Evolutionary conservation across 2,797 vertebrate genomes (phyloP).

Genomic region (Trematomus bernacchii): DNA sequence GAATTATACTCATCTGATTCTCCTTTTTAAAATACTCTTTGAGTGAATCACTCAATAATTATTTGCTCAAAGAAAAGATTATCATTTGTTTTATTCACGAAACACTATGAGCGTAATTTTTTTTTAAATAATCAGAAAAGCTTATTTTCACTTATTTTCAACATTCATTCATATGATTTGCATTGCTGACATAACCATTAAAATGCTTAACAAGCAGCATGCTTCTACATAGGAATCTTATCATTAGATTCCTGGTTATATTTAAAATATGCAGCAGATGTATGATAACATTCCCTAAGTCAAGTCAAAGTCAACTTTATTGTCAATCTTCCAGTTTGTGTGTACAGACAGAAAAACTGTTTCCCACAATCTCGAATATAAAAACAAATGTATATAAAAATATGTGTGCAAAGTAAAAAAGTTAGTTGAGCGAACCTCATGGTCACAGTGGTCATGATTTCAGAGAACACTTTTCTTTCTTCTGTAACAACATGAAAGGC

Average conservation of each 20-base stretch:
- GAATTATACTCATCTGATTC: not conserved
- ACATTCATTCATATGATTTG: not conserved
- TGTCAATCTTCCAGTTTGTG: no score
- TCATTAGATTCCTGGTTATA: not conserved
- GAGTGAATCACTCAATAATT: not conserved
- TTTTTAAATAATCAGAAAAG: not conserved
- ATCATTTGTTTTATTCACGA: not conserved
- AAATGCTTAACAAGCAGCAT: not conserved
- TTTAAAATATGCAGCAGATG: not conserved
- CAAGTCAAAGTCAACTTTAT: no score
- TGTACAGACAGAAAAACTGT: no score
- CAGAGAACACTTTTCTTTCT: conserved; percentile 1
- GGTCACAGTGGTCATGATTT: not conserved
- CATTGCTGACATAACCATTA: not conserved
- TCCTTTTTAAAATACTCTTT: not conserved
- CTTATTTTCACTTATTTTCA: not conserved
- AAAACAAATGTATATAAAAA: no score
- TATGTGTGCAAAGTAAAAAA: no score
- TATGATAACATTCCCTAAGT: not conserved
- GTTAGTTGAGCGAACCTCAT: not conserved
- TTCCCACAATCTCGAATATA: no score
- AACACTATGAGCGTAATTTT: not conserved
- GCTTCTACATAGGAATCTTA: not conserved
- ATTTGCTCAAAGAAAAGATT: not conserved
- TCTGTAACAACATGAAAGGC: no score